A percentile compares a stretch with the other conserved stretches of the same genome.
Evolutionary conservation across 2,797 vertebrate species (phyloP).

Genomic region (Poecilia wingei): DNA sequence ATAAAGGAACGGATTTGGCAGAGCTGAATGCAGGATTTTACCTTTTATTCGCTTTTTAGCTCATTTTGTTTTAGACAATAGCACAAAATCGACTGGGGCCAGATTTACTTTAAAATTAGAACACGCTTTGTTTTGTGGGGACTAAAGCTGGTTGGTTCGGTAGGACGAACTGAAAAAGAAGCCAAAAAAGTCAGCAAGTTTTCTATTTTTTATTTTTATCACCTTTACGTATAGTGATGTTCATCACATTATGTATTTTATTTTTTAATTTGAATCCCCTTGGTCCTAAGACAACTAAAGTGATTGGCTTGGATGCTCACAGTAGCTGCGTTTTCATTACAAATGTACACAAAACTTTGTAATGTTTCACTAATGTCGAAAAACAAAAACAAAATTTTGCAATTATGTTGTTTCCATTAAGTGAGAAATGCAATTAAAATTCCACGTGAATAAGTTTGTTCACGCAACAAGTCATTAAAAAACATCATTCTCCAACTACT

Average conservation of each 20-base stretch:
- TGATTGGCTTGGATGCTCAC: neutral
- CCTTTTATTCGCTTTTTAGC: conserved; percentile 30
- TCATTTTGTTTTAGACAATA: conserved; percentile 6
- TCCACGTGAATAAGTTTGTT: too few relatives aligned
- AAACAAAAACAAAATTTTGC: too few relatives aligned
- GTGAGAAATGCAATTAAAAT: too few relatives aligned
- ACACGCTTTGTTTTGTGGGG: conserved; percentile 23
- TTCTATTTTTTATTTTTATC: neutral
- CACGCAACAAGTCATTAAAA: too few relatives aligned
- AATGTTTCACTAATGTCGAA: too few relatives aligned
- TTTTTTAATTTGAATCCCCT: neutral
- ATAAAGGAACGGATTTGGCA: conserved; percentile 41
- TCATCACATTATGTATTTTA: neutral
- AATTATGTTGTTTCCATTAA: too few relatives aligned
- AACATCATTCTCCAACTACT: too few relatives aligned
- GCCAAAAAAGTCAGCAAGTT: neutral
- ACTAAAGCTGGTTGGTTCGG: conserved; percentile 2
- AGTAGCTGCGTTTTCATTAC: too few relatives aligned
- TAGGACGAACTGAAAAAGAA: neutral
- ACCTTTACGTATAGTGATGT: neutral
- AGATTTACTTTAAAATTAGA: conserved; percentile 6
- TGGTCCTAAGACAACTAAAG: neutral
- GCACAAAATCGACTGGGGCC: conserved; percentile 3
- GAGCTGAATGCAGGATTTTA: conserved; percentile 31
- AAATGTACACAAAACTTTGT: too few relatives aligned